A percentile compares a stretch with the other conserved stretches of the same genome.
These are phyloP conservation scores for Desoria tigrina DNA, from an alignment of 2,888 invertebrate genomes.

Conservation along the genomic window DNA sequence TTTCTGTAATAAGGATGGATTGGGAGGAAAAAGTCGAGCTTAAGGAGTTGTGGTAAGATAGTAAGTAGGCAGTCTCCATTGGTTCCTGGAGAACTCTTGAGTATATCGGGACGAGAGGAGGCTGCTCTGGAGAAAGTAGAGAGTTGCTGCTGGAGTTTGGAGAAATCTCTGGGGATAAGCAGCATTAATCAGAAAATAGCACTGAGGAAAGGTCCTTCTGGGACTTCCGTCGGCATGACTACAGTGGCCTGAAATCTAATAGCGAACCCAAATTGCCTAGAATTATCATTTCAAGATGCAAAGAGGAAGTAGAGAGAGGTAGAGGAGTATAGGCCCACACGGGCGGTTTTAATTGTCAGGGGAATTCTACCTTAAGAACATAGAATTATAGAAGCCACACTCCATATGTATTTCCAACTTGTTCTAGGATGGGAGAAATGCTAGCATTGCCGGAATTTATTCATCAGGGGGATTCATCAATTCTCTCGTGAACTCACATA, in stretches of 20 bases:
- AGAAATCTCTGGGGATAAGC: slow-evolving; percentile 56
- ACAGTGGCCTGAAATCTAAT: slow-evolving; percentile 55
- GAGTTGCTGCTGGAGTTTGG: slow-evolving; percentile 34
- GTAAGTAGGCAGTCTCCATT: neutral
- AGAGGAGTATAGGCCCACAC: too few relatives aligned
- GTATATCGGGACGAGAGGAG: too few relatives aligned
- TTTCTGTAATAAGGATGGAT: slow-evolving; percentile 2
- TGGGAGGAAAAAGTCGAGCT: slow-evolving; percentile 15
- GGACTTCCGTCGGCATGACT: slow-evolving; percentile 54
- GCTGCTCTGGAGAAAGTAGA: slow-evolving; percentile 34
- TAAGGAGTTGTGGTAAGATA: slow-evolving; percentile 11
- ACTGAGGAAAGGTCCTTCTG: slow-evolving; percentile 55
- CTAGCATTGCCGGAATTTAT: slow-evolving; percentile 15
- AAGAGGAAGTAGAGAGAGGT: slow-evolving; percentile 54
- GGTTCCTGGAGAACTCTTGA: neutral
- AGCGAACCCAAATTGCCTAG: slow-evolving; percentile 55
- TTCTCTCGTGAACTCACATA: slow-evolving; percentile 26
- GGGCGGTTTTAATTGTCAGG: slow-evolving; percentile 53
- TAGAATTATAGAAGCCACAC: slow-evolving; percentile 14
- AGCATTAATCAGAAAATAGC: slow-evolving; percentile 59
- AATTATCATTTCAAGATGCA: slow-evolving; percentile 56
- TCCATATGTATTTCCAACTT: neutral
- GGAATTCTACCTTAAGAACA: slow-evolving; percentile 53
- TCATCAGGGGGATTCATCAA: slow-evolving; percentile 28
- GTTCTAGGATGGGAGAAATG: neutral